A percentile compares a stretch with the other conserved stretches of the same genome.
Conservation (phyloP, 2,888 invertebrate species). For the Anagyrus pseudococci region DNA sequence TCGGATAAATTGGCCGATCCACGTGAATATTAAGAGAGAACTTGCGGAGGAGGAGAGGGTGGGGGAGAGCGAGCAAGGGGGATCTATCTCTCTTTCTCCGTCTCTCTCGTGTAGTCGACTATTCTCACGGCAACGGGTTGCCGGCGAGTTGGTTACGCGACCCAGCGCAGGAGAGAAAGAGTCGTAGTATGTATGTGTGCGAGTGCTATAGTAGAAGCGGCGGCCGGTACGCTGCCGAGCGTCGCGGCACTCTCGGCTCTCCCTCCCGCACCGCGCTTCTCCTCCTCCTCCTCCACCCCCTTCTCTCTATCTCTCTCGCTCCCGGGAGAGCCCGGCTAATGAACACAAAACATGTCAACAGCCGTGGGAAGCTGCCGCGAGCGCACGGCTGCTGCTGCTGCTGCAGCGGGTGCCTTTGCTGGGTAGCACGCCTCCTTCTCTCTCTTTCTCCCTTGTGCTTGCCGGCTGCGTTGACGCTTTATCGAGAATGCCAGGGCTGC, state of each 20-base stretch:
- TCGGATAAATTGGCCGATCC: slow-evolving; percentile 33
- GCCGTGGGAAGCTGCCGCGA: slow-evolving; percentile 56
- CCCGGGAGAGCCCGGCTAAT: slow-evolving; percentile 50
- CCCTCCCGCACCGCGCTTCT: slow-evolving; percentile 4
- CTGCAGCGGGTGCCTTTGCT: slow-evolving; percentile 14
- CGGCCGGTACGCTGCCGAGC: neutral
- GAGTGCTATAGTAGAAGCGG: slow-evolving; percentile 8
- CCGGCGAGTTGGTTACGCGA: neutral
- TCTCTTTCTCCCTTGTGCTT: neutral
- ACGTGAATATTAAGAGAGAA: slow-evolving; percentile 34
- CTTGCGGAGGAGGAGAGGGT: no score
- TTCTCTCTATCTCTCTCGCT: slow-evolving; percentile 8
- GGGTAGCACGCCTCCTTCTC: neutral
- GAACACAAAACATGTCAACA: slow-evolving; percentile 61
- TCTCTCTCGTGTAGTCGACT: slow-evolving; percentile 21
- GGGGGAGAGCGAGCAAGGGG: neutral
- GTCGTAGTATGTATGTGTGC: slow-evolving; percentile 22
- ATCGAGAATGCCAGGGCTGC: slow-evolving; percentile 30
- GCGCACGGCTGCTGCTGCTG: slow-evolving; percentile 2
- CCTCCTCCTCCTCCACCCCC: slow-evolving; percentile 10
- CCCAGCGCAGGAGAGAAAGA: neutral
- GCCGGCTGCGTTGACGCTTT: slow-evolving; percentile 31
- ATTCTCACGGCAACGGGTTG: slow-evolving; percentile 48
- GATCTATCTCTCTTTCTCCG: no score
- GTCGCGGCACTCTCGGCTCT: slow-evolving; percentile 2